Conservation (phyloP, 2,888 invertebrate species). For the Cryptophagus acutangulus region DNA sequence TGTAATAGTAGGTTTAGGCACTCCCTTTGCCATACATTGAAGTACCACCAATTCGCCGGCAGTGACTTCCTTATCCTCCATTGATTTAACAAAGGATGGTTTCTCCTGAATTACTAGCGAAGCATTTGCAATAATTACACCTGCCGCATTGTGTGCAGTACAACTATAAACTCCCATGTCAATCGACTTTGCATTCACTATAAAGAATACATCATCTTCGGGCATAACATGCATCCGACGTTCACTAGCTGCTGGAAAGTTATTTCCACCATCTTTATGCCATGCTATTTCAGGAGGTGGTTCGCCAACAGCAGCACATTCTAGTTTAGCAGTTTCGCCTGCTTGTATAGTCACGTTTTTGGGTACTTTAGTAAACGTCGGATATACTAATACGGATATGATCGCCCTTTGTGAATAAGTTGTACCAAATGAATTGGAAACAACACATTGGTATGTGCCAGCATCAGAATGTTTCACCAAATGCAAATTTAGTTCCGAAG, state of each 20-base stretch:
- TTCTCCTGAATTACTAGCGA: constrained; percentile 79
- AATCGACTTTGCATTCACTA: constrained; percentile 80
- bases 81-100: constrained; percentile 79
- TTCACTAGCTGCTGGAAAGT: constrained; percentile 92
- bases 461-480: constrained; percentile 76
- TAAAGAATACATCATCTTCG: constrained; percentile 86
- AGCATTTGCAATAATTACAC: constrained; percentile 79
- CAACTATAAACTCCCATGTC: constrained; percentile 94
- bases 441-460: constrained; percentile 90
- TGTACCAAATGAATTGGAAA: constrained; percentile 82
- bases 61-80: constrained; percentile 78
- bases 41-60: constrained; percentile 81
- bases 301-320: constrained; percentile 87
- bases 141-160: constrained; percentile 86
- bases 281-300: constrained; percentile 85
- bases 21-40: constrained; percentile 82
- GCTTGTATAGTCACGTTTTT: constrained; percentile 78
- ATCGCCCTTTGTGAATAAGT: constrained; percentile 83
- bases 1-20: constrained; percentile 71
- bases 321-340: constrained; percentile 79
- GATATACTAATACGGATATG: constrained; percentile 83
- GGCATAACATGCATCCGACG: constrained; percentile 90
- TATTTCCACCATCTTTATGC: constrained; percentile 89
- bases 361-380: constrained; percentile 79
- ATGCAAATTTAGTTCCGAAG: constrained; percentile 67